Conservation (phyloP, 2,113 vertebrate species). For the Naja naja region DNA sequence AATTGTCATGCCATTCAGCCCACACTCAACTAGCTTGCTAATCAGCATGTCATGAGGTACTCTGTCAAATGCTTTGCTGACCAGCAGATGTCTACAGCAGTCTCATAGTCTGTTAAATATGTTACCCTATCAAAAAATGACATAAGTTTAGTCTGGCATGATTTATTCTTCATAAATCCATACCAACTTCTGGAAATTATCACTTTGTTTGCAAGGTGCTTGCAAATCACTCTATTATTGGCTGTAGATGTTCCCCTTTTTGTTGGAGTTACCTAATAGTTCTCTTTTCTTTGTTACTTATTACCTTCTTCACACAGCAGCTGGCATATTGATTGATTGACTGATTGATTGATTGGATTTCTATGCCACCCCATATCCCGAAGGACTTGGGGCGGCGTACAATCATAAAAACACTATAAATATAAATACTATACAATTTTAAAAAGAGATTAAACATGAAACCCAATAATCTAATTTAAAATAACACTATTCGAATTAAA, state of each 20-base stretch:
- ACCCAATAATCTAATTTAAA: too few relatives aligned
- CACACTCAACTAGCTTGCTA: not conserved
- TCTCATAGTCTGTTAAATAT: not conserved
- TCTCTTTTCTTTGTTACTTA: not conserved
- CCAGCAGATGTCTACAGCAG: not conserved
- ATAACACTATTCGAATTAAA: too few relatives aligned
- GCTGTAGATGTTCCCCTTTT: not conserved
- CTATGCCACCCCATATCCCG: too few relatives aligned
- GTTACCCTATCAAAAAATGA: not conserved
- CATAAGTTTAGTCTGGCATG: not conserved
- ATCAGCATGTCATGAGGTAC: not conserved
- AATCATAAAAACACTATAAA: too few relatives aligned
- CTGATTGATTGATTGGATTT: too few relatives aligned
- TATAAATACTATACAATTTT: too few relatives aligned
- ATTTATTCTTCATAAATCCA: not conserved
- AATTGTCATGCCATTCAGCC: not conserved
- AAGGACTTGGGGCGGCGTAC: too few relatives aligned
- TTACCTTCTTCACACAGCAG: not conserved
- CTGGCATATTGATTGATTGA: too few relatives aligned
- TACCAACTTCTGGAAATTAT: not conserved
- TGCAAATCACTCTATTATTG: not conserved
- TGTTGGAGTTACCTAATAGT: not conserved
- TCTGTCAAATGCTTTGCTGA: not conserved
- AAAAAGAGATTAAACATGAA: too few relatives aligned
- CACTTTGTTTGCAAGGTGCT: not conserved